Conservation (phyloP, 2,888 invertebrate species). For the Polydrusus pterygomalis region DNA sequence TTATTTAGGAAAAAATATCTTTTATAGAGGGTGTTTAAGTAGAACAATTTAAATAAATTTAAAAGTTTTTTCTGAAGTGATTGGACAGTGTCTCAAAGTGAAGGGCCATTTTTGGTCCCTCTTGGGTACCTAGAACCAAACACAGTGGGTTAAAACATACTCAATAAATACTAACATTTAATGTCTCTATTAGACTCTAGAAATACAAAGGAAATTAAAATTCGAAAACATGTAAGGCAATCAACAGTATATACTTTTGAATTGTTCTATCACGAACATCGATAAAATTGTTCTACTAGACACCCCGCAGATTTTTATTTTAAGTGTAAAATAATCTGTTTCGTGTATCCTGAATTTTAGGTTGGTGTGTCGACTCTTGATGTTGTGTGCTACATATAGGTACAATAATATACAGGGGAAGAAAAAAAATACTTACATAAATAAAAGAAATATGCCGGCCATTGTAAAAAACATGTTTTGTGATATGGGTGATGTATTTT, state of each 20-base stretch:
- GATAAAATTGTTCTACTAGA: slow-evolving; percentile 41
- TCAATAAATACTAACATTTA: slow-evolving; percentile 23
- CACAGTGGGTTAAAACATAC: slow-evolving; percentile 31
- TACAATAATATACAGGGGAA: slow-evolving; percentile 28
- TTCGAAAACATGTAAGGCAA: slow-evolving; percentile 11
- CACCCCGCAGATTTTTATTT: slow-evolving; percentile 19
- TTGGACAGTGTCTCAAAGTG: slow-evolving; percentile 31
- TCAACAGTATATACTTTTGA: slow-evolving; percentile 3
- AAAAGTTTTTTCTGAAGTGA: slow-evolving; percentile 21
- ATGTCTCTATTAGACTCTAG: slow-evolving; percentile 34
- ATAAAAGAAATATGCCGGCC: neutral
- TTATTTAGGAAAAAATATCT: slow-evolving; percentile 28
- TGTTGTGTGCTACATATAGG: slow-evolving; percentile 26
- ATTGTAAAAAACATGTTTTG: neutral
- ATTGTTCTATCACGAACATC: neutral
- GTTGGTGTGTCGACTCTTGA: slow-evolving; percentile 37
- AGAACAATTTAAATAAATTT: slow-evolving; percentile 40
- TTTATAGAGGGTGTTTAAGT: slow-evolving; percentile 43
- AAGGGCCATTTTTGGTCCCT: slow-evolving; percentile 26
- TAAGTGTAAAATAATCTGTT: slow-evolving; percentile 32
- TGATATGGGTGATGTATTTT: slow-evolving; percentile 7
- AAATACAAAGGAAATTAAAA: slow-evolving; percentile 21
- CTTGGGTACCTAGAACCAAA: slow-evolving; percentile 48
- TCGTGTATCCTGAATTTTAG: slow-evolving; percentile 38
- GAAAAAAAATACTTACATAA: slow-evolving; percentile 12